phyloP scores from a whole-genome alignment of 2,797 vertebrate genomes.

The Bradypodion pumilum region DNA sequence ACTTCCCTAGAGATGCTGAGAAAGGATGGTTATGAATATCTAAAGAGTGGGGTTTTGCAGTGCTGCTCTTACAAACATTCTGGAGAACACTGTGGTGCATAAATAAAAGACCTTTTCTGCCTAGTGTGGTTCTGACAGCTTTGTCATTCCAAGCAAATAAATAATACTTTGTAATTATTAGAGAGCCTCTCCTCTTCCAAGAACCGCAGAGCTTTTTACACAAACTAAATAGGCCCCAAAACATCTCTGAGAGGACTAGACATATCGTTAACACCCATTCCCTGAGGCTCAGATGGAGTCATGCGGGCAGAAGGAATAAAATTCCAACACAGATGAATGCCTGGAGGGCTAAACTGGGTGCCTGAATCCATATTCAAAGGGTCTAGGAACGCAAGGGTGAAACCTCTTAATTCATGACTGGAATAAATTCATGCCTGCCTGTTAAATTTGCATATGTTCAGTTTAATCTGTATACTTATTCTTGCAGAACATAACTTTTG shows the following conservation, averaged over 20 bases:
- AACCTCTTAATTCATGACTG: neutral
- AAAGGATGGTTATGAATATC: conserved; percentile 39
- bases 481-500: neutral
- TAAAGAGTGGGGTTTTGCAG: conserved; percentile 47
- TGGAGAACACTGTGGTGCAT: conserved; percentile 34
- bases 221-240: neutral
- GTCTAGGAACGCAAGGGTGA: neutral
- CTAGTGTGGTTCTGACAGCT: conserved; percentile 9
- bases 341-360: neutral
- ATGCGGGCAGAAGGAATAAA: neutral
- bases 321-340: neutral
- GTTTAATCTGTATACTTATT: neutral
- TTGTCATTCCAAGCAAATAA: conserved; percentile 63
- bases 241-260: conserved; percentile 34
- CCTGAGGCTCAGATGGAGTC: conserved; percentile 13
- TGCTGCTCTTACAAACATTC: conserved; percentile 47
- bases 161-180: conserved; percentile 54
- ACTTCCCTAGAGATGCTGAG: conserved; percentile 12
- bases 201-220: conserved; percentile 45
- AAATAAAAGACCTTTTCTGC: conserved; percentile 56
- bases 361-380: neutral
- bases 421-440: neutral
- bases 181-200: conserved; percentile 35
- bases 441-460: neutral
- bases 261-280: conserved; percentile 16